phyloP scores from a whole-genome alignment of 2,888 invertebrate genomes.

The Ophion obscuratus region DNA sequence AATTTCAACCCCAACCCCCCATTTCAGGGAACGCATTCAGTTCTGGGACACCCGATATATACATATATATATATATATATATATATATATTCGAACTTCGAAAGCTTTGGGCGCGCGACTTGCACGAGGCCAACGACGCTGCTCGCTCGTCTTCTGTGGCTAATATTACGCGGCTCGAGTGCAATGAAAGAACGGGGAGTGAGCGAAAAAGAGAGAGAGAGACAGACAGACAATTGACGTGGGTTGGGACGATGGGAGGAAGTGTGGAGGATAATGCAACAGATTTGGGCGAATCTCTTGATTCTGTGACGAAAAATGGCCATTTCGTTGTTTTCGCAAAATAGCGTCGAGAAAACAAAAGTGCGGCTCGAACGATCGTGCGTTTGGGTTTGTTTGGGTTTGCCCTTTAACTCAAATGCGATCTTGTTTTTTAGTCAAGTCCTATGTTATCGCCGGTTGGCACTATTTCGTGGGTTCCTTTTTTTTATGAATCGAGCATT shows the following conservation, averaged over 20 bases:
- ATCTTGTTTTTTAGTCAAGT: too few relatives aligned
- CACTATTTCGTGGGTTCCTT: too few relatives aligned
- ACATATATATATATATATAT: background rate
- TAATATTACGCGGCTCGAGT: conserved; percentile 57
- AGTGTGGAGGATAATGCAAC: background rate
- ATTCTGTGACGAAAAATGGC: conserved; percentile 1
- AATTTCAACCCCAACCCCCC: too few relatives aligned
- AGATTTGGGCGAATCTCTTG: background rate
- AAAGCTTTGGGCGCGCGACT: conserved; percentile 43
- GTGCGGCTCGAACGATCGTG: background rate
- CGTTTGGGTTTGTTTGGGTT: background rate
- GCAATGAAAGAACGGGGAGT: background rate
- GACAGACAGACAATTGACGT: background rate
- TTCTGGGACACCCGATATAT: background rate
- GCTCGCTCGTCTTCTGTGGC: conserved; percentile 38
- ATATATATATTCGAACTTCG: conserved; percentile 26
- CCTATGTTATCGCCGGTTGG: too few relatives aligned
- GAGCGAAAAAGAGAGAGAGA: background rate
- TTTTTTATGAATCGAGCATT: too few relatives aligned
- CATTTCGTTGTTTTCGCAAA: conserved; percentile 29
- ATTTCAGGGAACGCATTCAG: too few relatives aligned
- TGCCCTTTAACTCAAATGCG: too few relatives aligned
- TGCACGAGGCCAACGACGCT: conserved; percentile 64
- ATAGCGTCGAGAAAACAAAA: background rate
- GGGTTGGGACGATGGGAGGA: conserved; percentile 6